Evolutionary conservation across 2,797 vertebrate genomes (phyloP).

Genomic region (Chelonia mydas): DNA sequence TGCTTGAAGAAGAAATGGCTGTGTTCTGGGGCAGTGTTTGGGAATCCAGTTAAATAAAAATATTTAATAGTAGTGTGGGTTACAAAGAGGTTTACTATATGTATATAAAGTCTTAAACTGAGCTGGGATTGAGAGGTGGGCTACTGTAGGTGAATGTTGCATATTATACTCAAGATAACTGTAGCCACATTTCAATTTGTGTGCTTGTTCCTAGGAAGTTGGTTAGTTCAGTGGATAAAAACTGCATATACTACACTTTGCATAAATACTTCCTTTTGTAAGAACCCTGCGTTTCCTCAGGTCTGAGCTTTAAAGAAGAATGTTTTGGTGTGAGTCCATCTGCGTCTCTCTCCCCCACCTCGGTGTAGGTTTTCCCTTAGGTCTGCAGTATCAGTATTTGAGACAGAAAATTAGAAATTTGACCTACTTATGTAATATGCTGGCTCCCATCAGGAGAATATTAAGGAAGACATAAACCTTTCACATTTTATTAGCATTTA

Average conservation of each 20-base stretch:
- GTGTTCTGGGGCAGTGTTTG: slow-evolving; percentile 18
- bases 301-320: slow-evolving; percentile 41
- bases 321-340: slow-evolving; percentile 38
- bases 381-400: slow-evolving; percentile 64
- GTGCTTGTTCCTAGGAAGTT: background rate
- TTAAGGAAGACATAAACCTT: slow-evolving; percentile 74
- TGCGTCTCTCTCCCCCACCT: slow-evolving; percentile 1
- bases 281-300: background rate
- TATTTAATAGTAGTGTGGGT: slow-evolving; percentile 2
- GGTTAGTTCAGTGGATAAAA: background rate
- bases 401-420: slow-evolving; percentile 75
- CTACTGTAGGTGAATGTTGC: background rate
- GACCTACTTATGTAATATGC: slow-evolving; percentile 65
- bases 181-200: slow-evolving; percentile 3
- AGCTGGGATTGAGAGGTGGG: slow-evolving; percentile 1
- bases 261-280: background rate
- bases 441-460: slow-evolving; percentile 66
- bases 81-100: slow-evolving; percentile 15
- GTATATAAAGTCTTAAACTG: slow-evolving; percentile 3
- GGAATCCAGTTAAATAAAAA: slow-evolving; percentile 26
- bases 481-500: slow-evolving; percentile 72
- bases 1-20: background rate
- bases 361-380: slow-evolving; percentile 23
- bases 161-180: background rate
- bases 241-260: background rate